phyloP scores from a whole-genome alignment of 2,888 invertebrate species.

The Aelia acuminata region DNA sequence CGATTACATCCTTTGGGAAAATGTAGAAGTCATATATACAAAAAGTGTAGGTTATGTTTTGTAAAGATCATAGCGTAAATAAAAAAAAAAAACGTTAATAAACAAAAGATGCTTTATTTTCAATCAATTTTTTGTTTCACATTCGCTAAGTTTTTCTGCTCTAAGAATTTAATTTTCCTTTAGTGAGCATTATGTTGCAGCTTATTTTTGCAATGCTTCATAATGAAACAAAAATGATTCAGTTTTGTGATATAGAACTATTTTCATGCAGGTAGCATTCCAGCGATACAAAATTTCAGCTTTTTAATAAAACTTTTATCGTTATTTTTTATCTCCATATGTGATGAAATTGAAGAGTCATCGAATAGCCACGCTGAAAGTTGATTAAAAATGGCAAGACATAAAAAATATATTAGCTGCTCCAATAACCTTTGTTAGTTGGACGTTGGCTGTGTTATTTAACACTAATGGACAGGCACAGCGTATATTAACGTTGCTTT shows the following conservation, averaged over 20 bases:
- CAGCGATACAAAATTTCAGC: too few species aligned
- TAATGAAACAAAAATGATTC: too few species aligned
- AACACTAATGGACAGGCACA: not conserved
- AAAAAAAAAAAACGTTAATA: not conserved
- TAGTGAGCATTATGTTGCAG: too few species aligned
- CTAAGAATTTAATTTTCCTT: not conserved
- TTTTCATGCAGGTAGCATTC: too few species aligned
- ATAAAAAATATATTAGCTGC: not conserved
- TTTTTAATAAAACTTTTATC: too few species aligned
- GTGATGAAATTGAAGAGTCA: not conserved
- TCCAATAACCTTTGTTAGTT: not conserved
- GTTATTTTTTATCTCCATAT: not conserved
- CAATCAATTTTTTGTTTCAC: too few species aligned
- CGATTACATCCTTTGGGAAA: not conserved
- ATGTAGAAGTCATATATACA: not conserved
- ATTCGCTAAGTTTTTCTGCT: not conserved
- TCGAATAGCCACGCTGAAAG: not conserved
- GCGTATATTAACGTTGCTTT: constrained; percentile 13
- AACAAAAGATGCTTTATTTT: not conserved
- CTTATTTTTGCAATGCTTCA: too few species aligned
- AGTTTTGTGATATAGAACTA: too few species aligned
- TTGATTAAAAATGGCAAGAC: constrained; percentile 4
- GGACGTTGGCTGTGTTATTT: not conserved
- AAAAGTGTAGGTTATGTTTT: not conserved
- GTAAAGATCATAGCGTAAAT: not conserved